These are phyloP conservation scores for Oryzias celebensis DNA, from an alignment of 2,113 vertebrate species.

Conservation along the genomic window DNA sequence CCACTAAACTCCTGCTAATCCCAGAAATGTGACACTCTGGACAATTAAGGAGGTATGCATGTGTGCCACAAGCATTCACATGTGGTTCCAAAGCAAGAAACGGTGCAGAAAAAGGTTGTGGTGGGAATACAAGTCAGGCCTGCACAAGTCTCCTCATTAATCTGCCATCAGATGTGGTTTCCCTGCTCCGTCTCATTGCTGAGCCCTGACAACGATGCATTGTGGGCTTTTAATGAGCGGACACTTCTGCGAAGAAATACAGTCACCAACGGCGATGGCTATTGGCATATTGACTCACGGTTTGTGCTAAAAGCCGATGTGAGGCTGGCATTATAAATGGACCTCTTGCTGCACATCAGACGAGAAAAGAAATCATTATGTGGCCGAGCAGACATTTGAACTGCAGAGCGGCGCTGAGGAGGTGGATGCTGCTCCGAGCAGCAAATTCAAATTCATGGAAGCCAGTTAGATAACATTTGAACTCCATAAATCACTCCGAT, in stretches of 20 bases:
- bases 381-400: constrained; percentile 24
- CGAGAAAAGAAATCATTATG: constrained; percentile 57
- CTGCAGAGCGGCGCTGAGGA: constrained; percentile 1
- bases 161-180: constrained; percentile 49
- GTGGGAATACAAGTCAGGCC: constrained; percentile 49
- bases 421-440: background rate
- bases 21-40: constrained; percentile 71
- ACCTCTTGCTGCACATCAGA: constrained; percentile 42
- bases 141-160: constrained; percentile 49
- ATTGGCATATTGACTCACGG: constrained; percentile 61
- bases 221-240: constrained; percentile 37
- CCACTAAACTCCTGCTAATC: constrained; percentile 57
- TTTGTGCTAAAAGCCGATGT: constrained; percentile 39
- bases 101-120: background rate
- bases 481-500: no score
- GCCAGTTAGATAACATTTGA: no score
- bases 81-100: constrained; percentile 38
- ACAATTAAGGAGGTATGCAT: constrained; percentile 59
- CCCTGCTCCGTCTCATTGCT: constrained; percentile 10
- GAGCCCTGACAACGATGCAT: constrained; percentile 22
- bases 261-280: constrained; percentile 53
- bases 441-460: background rate
- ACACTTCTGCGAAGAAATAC: constrained; percentile 44
- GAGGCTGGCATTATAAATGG: constrained; percentile 44
- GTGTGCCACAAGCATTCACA: constrained; percentile 46